These are phyloP conservation scores for Diadophis punctatus DNA, from an alignment of 2,113 vertebrate species.

Conservation along the genomic window DNA sequence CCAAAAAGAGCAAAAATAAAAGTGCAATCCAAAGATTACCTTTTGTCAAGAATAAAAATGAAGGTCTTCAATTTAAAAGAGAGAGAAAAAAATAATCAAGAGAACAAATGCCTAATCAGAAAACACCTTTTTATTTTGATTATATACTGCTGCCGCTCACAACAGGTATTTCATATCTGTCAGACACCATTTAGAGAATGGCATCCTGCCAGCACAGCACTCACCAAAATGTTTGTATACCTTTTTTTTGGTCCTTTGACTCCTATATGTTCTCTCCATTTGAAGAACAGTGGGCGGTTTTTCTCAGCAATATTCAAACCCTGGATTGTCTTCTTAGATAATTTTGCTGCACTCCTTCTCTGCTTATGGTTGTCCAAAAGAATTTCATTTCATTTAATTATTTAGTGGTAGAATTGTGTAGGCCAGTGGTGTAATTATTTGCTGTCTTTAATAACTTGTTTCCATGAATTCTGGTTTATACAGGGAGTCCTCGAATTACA, in stretches of 20 bases:
- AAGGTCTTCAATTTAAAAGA: neutral
- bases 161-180: neutral
- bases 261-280: neutral
- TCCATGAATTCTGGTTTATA: neutral
- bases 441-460: neutral
- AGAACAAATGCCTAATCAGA: conserved; percentile 6
- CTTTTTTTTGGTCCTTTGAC: neutral
- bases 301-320: neutral
- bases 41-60: neutral
- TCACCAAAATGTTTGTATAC: neutral
- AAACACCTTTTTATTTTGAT: neutral
- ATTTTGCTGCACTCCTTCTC: neutral
- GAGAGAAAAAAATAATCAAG: neutral
- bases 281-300: neutral
- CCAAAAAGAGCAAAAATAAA: neutral
- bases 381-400: neutral
- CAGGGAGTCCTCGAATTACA: neutral
- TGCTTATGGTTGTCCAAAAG: neutral
- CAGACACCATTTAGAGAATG: neutral
- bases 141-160: neutral
- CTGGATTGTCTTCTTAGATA: neutral
- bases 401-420: neutral
- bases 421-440: neutral
- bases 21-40: conserved; percentile 4
- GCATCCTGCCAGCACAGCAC: neutral